Evolutionary conservation across 2,113 vertebrate genomes (phyloP).

Genomic region (Atlantisia rogersi): DNA sequence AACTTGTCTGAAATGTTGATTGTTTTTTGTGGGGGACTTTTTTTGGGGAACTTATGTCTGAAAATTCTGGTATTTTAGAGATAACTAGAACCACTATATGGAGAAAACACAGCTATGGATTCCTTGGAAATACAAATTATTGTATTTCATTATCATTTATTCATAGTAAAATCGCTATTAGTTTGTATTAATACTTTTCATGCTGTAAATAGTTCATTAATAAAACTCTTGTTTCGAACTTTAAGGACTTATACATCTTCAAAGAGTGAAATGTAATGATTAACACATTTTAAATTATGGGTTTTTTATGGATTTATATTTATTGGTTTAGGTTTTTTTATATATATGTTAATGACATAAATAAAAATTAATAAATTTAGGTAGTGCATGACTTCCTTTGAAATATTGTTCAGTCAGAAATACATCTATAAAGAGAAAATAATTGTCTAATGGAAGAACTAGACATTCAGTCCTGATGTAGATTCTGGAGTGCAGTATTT

Average conservation of each 20-base stretch:
- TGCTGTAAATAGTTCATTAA: neutral
- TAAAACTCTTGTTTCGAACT: neutral
- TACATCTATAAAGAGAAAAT: neutral
- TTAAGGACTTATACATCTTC: neutral
- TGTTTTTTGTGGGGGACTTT: fast-evolving
- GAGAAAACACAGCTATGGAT: neutral
- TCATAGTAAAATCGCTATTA: neutral
- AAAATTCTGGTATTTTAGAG: neutral
- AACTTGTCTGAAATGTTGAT: neutral
- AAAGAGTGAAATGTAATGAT: neutral
- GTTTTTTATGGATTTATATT: neutral
- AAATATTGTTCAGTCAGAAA: neutral
- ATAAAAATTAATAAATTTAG: neutral
- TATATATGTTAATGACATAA: neutral
- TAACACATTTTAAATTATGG: neutral
- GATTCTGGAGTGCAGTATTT: neutral
- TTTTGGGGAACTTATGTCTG: neutral
- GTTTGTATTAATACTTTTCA: neutral
- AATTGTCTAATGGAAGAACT: neutral
- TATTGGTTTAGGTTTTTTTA: neutral
- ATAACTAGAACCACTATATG: neutral
- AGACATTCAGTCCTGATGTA: neutral
- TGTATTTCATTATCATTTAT: neutral
- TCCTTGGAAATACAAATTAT: neutral
- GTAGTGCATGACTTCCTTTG: neutral